Evolutionary conservation across 2,113 vertebrate genomes (phyloP).

Genomic region (Misgurnus mizolepis): DNA sequence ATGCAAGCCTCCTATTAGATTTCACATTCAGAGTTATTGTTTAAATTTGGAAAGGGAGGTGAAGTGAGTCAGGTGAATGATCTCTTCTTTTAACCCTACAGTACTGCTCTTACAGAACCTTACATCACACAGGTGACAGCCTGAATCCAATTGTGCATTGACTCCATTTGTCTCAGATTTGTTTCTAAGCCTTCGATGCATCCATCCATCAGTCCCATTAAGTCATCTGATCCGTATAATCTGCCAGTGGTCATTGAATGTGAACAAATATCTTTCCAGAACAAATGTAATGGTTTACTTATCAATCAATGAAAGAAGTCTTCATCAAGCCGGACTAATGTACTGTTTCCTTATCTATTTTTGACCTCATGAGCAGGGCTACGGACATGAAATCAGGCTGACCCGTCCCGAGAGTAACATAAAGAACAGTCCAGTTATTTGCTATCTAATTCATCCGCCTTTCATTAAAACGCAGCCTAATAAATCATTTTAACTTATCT

Average conservation of each 20-base stretch:
- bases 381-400: constrained; percentile 24
- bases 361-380: constrained; percentile 10
- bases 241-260: neutral
- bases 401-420: constrained; percentile 17
- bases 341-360: neutral
- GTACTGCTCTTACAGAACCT: constrained; percentile 1
- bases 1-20: neutral
- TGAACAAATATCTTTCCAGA: neutral
- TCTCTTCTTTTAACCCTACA: constrained; percentile 29
- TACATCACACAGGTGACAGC: neutral
- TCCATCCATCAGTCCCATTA: neutral
- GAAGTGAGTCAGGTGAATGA: neutral
- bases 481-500: neutral
- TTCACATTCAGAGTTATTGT: constrained; percentile 26
- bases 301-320: neutral
- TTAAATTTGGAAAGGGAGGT: constrained; percentile 21
- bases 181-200: neutral
- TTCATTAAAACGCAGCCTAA: constrained; percentile 5
- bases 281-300: neutral
- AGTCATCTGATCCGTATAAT: neutral
- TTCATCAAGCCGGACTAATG: neutral
- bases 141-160: neutral
- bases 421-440: constrained; percentile 20
- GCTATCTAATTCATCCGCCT: neutral
- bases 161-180: constrained; percentile 5